Evolutionary conservation across 2,797 vertebrate species (phyloP), one percentile per base, ranked within the genome.

Genomic region (Octomys mimax): DNA sequence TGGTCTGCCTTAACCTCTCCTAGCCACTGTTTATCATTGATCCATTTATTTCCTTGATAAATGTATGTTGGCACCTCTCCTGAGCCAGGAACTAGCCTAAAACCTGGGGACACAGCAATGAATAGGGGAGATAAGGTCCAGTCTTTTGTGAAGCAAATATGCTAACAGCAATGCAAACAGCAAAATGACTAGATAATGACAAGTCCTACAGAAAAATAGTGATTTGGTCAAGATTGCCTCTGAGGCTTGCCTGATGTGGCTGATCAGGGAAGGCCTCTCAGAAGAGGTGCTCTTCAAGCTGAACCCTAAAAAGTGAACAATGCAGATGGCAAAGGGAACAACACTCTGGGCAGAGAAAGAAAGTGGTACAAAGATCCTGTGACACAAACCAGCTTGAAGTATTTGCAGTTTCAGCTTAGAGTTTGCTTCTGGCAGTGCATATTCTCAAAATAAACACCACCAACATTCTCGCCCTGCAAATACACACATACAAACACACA

Each of bases 21-120:
- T 46, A 86, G 26, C 31, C 77, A 87, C 49, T 73, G 33, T 61
- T 81, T 81, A 22, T 66, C 70, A 92, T n/a, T 92, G 91, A 26
- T n/a, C 71, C 87, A 31, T 28, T 49, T 46, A 24, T 49, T 93
- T 64, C 83, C 36, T 70, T 64, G 54, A 92, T 46, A 89, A 89
- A 79, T 71, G 24, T n/a, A 31, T 77, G 73, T 77, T 28, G 26
- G 24, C 26, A 31, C 26, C 10, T 31, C 42, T 28, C 46, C 42
- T 16, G 71, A 71, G 26, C 57, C 33, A 39, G 52, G 31, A 78
- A 42, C 33, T 49, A 3, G 70, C 70, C 46, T 59, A 64, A 46
- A 5, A 33, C 75, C 22, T 70, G 57, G 39, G 18, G 28, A 36
- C 36, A 79, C 42, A 31, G 36, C 61, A 19, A 64, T 18, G 5